phyloP scores from a whole-genome alignment of 1,140 invertebrate genomes.

The Drosophila bocqueti region DNA sequence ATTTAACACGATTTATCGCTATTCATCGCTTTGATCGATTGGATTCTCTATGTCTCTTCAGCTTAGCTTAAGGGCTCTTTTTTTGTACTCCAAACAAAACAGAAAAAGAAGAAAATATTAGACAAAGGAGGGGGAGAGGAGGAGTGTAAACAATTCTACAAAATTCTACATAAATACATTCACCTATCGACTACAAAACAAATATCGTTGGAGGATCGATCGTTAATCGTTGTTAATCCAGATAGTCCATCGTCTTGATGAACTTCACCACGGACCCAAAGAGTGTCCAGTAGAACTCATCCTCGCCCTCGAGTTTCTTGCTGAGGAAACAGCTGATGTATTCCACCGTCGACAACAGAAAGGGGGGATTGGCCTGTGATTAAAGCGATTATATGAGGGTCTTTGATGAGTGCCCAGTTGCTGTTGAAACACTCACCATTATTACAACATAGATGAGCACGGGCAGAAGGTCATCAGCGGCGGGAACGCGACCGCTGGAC shows the following conservation, averaged over 20 bases:
- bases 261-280: constrained; percentile 98
- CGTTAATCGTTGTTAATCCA: constrained; percentile 35
- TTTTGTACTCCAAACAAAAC: constrained; percentile 14
- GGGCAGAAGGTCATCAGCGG: constrained; percentile 98
- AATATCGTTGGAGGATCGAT: constrained; percentile 34
- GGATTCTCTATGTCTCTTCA: constrained; percentile 12
- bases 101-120: constrained; percentile 13
- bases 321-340: constrained; percentile 97
- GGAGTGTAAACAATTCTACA: constrained; percentile 26
- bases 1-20: not conserved
- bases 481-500: constrained; percentile 92
- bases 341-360: constrained; percentile 97
- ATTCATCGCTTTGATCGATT: constrained; percentile 4
- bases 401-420: not conserved
- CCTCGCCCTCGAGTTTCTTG: constrained; percentile 93
- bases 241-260: constrained; percentile 96
- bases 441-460: constrained; percentile 98
- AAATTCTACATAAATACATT: constrained; percentile 13
- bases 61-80: constrained; percentile 19
- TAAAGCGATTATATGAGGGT: not conserved
- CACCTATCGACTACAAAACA: constrained; percentile 17
- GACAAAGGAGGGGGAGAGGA: not conserved
- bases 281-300: constrained; percentile 99
- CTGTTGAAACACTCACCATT: constrained; percentile 88
- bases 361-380: constrained; percentile 95